These are phyloP conservation scores for Troides oblongomaculatus DNA, from an alignment of 2,888 invertebrate species.

Conservation along the genomic window DNA sequence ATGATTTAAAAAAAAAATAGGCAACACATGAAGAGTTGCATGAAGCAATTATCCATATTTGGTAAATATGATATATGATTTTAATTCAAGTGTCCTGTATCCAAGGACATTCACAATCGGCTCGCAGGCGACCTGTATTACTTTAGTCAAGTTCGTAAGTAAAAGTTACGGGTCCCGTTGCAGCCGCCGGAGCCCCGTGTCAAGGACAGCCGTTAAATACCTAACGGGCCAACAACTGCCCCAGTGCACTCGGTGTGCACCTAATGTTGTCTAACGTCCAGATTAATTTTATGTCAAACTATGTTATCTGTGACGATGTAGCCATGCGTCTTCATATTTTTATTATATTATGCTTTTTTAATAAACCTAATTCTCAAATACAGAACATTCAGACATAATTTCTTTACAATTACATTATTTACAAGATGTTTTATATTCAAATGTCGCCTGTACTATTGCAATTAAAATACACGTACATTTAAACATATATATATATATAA, in stretches of 20 bases:
- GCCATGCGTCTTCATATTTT: too few relatives aligned
- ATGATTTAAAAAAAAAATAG: too few relatives aligned
- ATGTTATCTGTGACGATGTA: background rate
- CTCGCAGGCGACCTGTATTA: background rate
- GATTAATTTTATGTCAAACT: background rate
- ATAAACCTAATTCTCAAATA: too few relatives aligned
- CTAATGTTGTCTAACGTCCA: background rate
- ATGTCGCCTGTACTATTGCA: too few relatives aligned
- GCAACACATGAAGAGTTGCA: too few relatives aligned
- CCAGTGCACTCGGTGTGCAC: conserved; percentile 23
- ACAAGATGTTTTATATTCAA: too few relatives aligned
- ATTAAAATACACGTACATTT: too few relatives aligned
- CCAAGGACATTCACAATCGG: background rate
- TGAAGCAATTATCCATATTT: too few relatives aligned
- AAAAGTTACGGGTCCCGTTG: conserved; percentile 24
- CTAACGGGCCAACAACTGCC: conserved; percentile 23
- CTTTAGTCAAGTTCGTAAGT: conserved; percentile 6
- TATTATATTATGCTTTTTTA: too few relatives aligned
- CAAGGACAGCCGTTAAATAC: conserved; percentile 37
- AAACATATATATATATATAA: background rate
- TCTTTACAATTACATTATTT: too few relatives aligned
- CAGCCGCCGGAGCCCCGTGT: conserved; percentile 27
- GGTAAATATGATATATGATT: too few relatives aligned
- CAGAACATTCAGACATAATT: too few relatives aligned
- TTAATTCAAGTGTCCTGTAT: background rate